Conservation (phyloP, 2,888 invertebrate species). For the Rotaria magnacalcarata region DNA sequence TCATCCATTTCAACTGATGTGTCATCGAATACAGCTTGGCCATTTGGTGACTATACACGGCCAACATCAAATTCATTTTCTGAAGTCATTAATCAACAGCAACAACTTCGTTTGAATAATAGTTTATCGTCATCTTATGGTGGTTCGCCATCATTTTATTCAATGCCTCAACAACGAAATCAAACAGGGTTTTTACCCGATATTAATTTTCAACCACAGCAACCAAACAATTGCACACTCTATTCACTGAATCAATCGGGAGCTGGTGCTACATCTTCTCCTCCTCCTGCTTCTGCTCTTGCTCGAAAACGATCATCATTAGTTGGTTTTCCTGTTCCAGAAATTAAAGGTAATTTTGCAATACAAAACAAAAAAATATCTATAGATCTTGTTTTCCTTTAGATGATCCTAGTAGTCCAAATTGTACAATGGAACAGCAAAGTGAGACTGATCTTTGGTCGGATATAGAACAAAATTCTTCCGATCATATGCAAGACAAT, state of each 20-base stretch:
- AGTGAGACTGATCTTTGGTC: conserved; percentile 31
- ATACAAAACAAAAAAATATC: neutral
- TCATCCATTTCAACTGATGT: neutral
- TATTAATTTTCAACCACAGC: neutral
- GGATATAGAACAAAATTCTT: conserved; percentile 7
- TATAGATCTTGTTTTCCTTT: neutral
- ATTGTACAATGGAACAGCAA: neutral
- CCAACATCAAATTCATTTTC: conserved; percentile 27
- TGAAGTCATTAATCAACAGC: neutral
- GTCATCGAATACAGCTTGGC: neutral
- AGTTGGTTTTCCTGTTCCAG: neutral
- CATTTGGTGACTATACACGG: neutral
- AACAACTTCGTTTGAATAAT: neutral
- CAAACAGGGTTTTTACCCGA: neutral
- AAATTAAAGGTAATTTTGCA: neutral
- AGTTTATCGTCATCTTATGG: neutral
- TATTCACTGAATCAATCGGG: neutral
- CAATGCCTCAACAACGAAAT: neutral
- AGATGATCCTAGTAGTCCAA: neutral
- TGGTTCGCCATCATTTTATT: neutral
- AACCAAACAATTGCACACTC: neutral
- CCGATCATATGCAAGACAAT: neutral
- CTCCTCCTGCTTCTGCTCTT: neutral
- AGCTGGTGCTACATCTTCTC: neutral
- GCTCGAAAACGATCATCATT: conserved; percentile 23